Evolutionary conservation across 1,140 invertebrate genomes (phyloP), one percentile per base, ranked within the genome.

Genomic region (Pseudomyrmex cubaensis): DNA sequence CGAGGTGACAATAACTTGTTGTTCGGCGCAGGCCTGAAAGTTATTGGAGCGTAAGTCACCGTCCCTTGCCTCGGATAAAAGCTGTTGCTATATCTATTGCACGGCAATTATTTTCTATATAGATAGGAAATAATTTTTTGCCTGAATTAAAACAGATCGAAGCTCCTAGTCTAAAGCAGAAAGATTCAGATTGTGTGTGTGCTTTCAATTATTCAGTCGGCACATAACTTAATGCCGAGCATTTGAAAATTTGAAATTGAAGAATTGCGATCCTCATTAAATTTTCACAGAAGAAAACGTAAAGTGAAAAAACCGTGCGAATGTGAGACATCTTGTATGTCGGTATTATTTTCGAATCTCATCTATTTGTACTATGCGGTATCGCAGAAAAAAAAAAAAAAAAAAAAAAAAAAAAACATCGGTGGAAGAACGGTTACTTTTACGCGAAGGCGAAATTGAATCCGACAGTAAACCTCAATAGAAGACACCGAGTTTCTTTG

Each of bases 41-140:
- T 78, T 69, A 77, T 67, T 78, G 57, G 76, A 12, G 52, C 64
- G 54, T 78, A 46, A 78, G 75, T 57, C 52, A 77, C 22, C 63
- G 54, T 35, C 5, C 63, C 54, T 22, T 44, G 12, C 20, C 7
- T 0, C 64, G 64, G 35, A 25, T 69, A 66, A 57, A 78, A 74
- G 62, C 8, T 46, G 15, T 15, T n/a, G 17, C 52, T 46, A 10
- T 22, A 10, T 22, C 5, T 35, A 15, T 44, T 17, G 20, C 46
- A 13, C 15, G 25, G 15, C 35, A 25, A 69, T 7, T 15, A 66
- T 10, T 17, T 44, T 46, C 12, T 7, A 52, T 52, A 13, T 13
- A 52, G 50, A 13, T 10, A 52, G 13, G 13, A 52, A 12, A 25
- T 25, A 25, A 25, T 2, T 25, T 7, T 35, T 35, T 35, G 35